Evolutionary conservation across 2,888 invertebrate genomes (phyloP).

Genomic region (Hypselothyrea guttata): DNA sequence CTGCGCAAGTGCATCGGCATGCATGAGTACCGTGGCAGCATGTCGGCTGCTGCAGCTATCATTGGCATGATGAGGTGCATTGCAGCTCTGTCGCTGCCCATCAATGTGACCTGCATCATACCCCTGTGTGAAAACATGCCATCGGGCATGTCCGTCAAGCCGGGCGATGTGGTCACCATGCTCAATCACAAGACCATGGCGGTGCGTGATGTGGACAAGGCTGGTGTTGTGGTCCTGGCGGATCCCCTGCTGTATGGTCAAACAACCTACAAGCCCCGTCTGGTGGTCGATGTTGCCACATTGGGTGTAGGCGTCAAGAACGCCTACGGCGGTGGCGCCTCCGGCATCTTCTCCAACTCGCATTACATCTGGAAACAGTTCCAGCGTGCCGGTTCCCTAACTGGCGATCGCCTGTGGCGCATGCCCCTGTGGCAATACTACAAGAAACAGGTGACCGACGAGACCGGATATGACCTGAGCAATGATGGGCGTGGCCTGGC

Average conservation of each 20-base stretch:
- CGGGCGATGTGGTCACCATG: slow-evolving; percentile 82
- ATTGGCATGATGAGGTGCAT: slow-evolving; percentile 84
- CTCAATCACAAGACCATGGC: slow-evolving; percentile 84
- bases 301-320: slow-evolving; percentile 83
- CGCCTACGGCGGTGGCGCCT: slow-evolving; percentile 84
- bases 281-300: slow-evolving; percentile 85
- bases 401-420: slow-evolving; percentile 86
- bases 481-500: slow-evolving; percentile 84
- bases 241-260: slow-evolving; percentile 91
- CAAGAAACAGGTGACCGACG: slow-evolving; percentile 74
- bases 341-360: slow-evolving; percentile 85
- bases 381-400: slow-evolving; percentile 83
- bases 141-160: slow-evolving; percentile 85
- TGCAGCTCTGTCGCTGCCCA: slow-evolving; percentile 83
- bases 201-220: slow-evolving; percentile 85
- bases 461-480: slow-evolving; percentile 83
- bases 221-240: slow-evolving; percentile 90
- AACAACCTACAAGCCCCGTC: slow-evolving; percentile 84
- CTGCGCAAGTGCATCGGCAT: slow-evolving; percentile 64
- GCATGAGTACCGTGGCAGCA: slow-evolving; percentile 83
- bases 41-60: slow-evolving; percentile 86
- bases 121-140: slow-evolving; percentile 83
- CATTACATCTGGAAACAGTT: slow-evolving; percentile 83
- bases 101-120: slow-evolving; percentile 83
- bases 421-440: slow-evolving; percentile 84